Conservation (phyloP, 2,888 invertebrate species). For the Hypsopygia costalis region DNA sequence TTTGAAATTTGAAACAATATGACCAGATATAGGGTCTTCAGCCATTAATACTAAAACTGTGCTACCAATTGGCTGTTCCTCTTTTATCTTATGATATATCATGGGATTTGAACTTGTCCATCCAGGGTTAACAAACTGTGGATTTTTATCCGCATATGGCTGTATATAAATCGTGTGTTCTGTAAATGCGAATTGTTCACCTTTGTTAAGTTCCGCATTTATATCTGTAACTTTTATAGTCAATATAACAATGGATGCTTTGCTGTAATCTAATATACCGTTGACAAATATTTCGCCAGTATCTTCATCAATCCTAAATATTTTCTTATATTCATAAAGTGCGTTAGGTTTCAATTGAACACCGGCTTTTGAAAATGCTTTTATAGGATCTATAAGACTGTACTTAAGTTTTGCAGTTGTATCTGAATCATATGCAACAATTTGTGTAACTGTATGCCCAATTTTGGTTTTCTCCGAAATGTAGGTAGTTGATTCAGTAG, state of each 20-base stretch:
- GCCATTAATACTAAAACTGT: slow-evolving; percentile 85
- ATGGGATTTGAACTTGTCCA: slow-evolving; percentile 87
- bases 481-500: slow-evolving; percentile 83
- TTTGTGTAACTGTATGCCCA: slow-evolving; percentile 82
- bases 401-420: slow-evolving; percentile 84
- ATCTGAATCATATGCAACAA: slow-evolving; percentile 87
- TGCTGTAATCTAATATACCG: slow-evolving; percentile 84
- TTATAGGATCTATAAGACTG: slow-evolving; percentile 83
- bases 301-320: slow-evolving; percentile 85
- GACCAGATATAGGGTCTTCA: slow-evolving; percentile 85
- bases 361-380: slow-evolving; percentile 88
- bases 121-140: slow-evolving; percentile 85
- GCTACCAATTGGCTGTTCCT: slow-evolving; percentile 88
- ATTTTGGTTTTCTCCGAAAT: slow-evolving; percentile 85
- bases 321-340: slow-evolving; percentile 82
- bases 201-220: slow-evolving; percentile 84
- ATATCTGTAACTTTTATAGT: slow-evolving; percentile 85
- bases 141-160: slow-evolving; percentile 88
- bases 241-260: slow-evolving; percentile 87
- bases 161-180: slow-evolving; percentile 90
- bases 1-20: slow-evolving; percentile 81
- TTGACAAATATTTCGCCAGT: slow-evolving; percentile 86
- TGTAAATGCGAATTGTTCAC: slow-evolving; percentile 82
- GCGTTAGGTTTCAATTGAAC: slow-evolving; percentile 82
- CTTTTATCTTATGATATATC: slow-evolving; percentile 84